Conservation (phyloP, 2,888 invertebrate species). For the Caenorhabditis uteleia region DNA sequence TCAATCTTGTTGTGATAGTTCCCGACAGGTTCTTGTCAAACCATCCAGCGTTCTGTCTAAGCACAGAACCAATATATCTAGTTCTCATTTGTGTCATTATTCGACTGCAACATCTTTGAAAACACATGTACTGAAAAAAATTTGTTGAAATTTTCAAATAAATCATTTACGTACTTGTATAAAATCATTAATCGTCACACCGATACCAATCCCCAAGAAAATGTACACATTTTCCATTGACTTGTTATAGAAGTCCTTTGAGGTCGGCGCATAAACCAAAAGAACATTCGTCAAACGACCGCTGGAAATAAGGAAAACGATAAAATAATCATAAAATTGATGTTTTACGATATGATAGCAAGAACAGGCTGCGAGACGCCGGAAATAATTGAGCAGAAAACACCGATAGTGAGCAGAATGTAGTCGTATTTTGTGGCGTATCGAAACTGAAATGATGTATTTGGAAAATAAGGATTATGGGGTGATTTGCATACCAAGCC, state of each 20-base stretch:
- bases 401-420: conserved; percentile 45
- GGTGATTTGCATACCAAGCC: conserved; percentile 57
- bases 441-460: conserved; percentile 59
- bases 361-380: conserved; percentile 55
- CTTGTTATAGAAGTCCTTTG: conserved; percentile 42
- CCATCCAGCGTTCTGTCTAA: conserved; percentile 63
- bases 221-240: conserved; percentile 59
- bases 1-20: conserved; percentile 52
- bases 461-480: no score
- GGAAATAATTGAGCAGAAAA: conserved; percentile 39
- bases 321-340: background rate
- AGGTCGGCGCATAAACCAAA: conserved; percentile 39
- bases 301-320: conserved; percentile 5
- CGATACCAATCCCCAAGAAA: conserved; percentile 56
- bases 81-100: conserved; percentile 54
- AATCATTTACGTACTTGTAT: no score
- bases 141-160: no score
- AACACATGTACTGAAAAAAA: conserved; percentile 58
- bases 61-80: conserved; percentile 48
- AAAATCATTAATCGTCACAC: conserved; percentile 47
- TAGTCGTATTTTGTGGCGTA: conserved; percentile 48
- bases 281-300: conserved; percentile 58
- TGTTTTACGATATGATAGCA: conserved; percentile 46
- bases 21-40: conserved; percentile 59
- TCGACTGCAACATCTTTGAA: conserved; percentile 54